phyloP scores from a whole-genome alignment of 2,888 invertebrate species.

The Andrena camellia region DNA sequence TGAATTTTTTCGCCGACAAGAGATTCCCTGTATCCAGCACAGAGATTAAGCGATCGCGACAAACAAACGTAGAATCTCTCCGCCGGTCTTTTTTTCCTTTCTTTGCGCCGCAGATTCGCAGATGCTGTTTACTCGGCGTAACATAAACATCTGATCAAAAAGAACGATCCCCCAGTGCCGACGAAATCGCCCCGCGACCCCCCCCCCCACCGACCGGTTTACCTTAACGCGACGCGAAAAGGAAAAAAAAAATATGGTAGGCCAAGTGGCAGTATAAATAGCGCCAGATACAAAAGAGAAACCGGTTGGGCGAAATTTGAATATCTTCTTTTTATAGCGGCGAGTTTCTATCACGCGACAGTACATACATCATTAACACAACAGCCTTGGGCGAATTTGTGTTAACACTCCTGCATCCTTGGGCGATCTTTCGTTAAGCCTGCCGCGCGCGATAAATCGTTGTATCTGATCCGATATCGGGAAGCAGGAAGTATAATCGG shows the following conservation, averaged over 20 bases:
- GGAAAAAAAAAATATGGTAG: neutral
- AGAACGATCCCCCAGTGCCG: conserved; percentile 5
- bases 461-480: neutral
- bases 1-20: neutral
- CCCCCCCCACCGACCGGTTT: conserved; percentile 60
- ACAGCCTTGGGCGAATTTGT: conserved; percentile 44
- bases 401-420: conserved; percentile 43
- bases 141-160: conserved; percentile 13
- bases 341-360: conserved; percentile 4
- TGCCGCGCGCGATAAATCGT: neutral
- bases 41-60: conserved; percentile 9
- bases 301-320: conserved; percentile 59
- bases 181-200: conserved; percentile 22
- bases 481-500: neutral
- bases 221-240: conserved; percentile 13
- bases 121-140: neutral
- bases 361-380: conserved; percentile 3
- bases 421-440: neutral
- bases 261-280: neutral
- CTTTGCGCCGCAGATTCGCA: neutral
- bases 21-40: neutral
- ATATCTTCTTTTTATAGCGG: conserved; percentile 52
- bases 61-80: neutral
- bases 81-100: neutral
- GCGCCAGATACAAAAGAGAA: conserved; percentile 14